A percentile compares a stretch with the other conserved stretches of the same genome.
Evolutionary conservation across 2,888 invertebrate genomes (phyloP).

Genomic region (Leuctra nigra): DNA sequence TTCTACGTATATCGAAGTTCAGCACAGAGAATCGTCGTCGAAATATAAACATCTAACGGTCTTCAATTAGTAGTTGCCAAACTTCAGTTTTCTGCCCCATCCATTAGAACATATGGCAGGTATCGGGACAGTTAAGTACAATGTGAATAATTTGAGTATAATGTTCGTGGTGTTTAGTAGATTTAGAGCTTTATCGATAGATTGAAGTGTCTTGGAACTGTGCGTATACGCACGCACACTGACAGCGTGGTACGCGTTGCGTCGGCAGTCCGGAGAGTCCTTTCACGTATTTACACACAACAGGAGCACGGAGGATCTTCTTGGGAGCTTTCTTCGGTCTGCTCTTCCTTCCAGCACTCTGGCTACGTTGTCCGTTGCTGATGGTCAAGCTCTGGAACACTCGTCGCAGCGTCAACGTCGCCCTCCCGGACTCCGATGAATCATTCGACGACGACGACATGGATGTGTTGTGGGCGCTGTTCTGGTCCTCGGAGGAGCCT

Average conservation of each 20-base stretch:
- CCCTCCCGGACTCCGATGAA: constrained; percentile 50
- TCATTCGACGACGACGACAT: constrained; percentile 37
- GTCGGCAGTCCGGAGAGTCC: constrained; percentile 77
- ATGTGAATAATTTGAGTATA: no score
- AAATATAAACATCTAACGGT: no score
- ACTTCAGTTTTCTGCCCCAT: no score
- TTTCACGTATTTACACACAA: constrained; percentile 71
- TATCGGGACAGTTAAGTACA: no score
- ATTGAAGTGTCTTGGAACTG: no score
- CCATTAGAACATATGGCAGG: no score
- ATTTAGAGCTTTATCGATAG: no score
- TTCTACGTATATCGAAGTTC: no score
- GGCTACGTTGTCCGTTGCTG: constrained; percentile 52
- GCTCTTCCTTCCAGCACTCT: constrained; percentile 38
- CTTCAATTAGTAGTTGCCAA: no score
- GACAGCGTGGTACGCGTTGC: constrained; percentile 57
- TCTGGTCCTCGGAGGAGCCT: constrained; percentile 44
- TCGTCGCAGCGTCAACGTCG: constrained; percentile 38
- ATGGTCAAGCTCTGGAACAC: constrained; percentile 35
- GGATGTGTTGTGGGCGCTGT: constrained; percentile 43
- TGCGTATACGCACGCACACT: background rate
- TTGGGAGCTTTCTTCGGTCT: constrained; percentile 57
- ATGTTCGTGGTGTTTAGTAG: no score
- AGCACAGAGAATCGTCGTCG: no score
- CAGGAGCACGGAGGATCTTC: constrained; percentile 68